Percentiles rank a stretch among this genome's conserved stretches.
phyloP scores from a whole-genome alignment of 2,888 invertebrate species.

The Polymixis lichenea region DNA sequence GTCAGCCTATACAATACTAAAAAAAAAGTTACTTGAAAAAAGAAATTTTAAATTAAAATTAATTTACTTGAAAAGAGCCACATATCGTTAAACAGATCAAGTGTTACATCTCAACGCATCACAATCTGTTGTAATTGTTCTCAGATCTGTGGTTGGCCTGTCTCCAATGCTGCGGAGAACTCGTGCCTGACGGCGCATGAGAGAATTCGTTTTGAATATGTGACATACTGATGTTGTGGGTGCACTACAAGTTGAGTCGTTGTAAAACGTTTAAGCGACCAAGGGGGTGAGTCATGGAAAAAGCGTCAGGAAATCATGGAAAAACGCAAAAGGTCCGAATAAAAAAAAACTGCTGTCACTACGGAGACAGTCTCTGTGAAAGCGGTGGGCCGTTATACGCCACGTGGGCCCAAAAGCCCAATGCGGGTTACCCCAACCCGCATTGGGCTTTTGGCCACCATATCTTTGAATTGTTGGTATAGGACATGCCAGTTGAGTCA shows the following conservation, averaged over 20 bases:
- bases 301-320: too few relatives aligned
- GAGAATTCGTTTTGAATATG: constrained; percentile 49
- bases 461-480: too few relatives aligned
- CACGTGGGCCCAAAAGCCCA: accelerated
- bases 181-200: constrained; percentile 51
- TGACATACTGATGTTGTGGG: constrained; percentile 25
- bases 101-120: constrained; percentile 40
- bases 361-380: too few relatives aligned
- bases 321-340: not conserved
- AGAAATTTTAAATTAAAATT: not conserved
- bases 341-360: too few relatives aligned
- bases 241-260: not conserved
- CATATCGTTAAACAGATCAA: constrained; percentile 5
- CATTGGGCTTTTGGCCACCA: too few relatives aligned
- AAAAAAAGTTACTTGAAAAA: too few relatives aligned
- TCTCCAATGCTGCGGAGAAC: constrained; percentile 63
- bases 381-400: too few relatives aligned
- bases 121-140: constrained; percentile 33
- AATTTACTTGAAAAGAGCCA: not conserved
- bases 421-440: too few relatives aligned
- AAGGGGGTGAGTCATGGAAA: too few relatives aligned
- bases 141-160: constrained; percentile 66
- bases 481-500: too few relatives aligned
- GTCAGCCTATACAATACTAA: too few relatives aligned
- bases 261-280: too few relatives aligned